Evolutionary conservation across 1,140 invertebrate genomes (phyloP).

Genomic region (Ectropis grisescens): DNA sequence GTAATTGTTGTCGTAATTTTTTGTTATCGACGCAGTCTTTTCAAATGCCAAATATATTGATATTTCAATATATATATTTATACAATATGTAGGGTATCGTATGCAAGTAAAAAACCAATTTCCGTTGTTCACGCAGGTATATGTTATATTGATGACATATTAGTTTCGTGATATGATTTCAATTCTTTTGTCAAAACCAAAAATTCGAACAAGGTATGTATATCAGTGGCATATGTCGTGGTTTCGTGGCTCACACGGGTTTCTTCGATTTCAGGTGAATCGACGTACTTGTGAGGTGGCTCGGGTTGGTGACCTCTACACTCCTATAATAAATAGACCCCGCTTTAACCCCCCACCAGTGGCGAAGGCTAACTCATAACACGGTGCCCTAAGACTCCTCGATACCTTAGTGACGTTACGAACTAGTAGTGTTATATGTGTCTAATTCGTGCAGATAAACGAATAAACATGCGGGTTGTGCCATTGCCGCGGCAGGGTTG

Average conservation of each 20-base stretch:
- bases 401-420: slow-evolving; percentile 33
- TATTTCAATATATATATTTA: no score
- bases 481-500: slow-evolving; percentile 25
- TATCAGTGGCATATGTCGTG: slow-evolving; percentile 23
- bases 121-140: no score
- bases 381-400: slow-evolving; percentile 35
- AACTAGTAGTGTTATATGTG: slow-evolving; percentile 55
- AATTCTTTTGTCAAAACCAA: not conserved
- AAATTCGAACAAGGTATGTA: slow-evolving; percentile 9
- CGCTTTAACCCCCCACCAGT: slow-evolving; percentile 28
- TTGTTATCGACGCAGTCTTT: no score
- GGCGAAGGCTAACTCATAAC: slow-evolving; percentile 37
- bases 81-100: no score
- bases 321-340: slow-evolving; percentile 38
- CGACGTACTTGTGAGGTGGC: slow-evolving; percentile 67
- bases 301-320: slow-evolving; percentile 29
- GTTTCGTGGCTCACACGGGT: slow-evolving; percentile 38
- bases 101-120: no score
- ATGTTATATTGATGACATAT: no score
- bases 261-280: slow-evolving; percentile 68
- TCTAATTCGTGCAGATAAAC: slow-evolving; percentile 51
- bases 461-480: slow-evolving; percentile 32
- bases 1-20: no score
- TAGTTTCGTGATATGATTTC: no score
- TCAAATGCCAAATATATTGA: no score